These are phyloP conservation scores for Eutrigla gurnardus DNA, from an alignment of 2,797 vertebrate species.

Conservation along the genomic window DNA sequence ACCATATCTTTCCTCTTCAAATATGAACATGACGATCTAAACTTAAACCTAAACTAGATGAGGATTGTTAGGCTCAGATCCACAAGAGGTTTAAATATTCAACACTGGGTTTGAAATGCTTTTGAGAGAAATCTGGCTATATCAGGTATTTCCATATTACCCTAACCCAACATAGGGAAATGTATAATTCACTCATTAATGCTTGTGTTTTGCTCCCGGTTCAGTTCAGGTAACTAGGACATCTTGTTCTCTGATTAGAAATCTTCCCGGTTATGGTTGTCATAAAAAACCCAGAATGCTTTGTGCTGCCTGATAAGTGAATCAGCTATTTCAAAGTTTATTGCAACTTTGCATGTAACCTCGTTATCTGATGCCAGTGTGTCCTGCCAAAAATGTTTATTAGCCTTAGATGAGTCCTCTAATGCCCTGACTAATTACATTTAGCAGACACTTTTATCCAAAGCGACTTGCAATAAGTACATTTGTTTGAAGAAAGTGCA, in stretches of 20 bases:
- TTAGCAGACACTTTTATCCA: too few species aligned
- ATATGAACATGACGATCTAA: neutral
- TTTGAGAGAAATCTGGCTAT: neutral
- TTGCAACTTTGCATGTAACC: neutral
- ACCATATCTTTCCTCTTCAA: neutral
- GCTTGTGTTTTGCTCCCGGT: neutral
- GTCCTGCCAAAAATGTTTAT: conserved; percentile 4
- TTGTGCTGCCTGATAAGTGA: conserved; percentile 8
- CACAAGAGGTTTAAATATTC: neutral
- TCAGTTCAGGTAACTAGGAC: neutral
- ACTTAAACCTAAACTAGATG: too few species aligned
- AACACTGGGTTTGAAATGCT: neutral
- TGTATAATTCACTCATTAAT: neutral
- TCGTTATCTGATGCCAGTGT: conserved; percentile 35
- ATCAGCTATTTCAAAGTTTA: conserved; percentile 2
- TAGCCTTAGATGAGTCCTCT: neutral
- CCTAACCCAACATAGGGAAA: neutral
- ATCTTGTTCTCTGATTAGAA: conserved; percentile 5
- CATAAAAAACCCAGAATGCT: conserved; percentile 22
- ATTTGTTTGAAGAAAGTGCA: too few species aligned
- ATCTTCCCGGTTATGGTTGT: neutral
- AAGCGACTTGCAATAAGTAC: too few species aligned
- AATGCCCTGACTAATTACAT: neutral
- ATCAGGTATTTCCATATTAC: neutral
- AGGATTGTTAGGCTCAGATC: neutral